These are phyloP conservation scores for Psilopsiagon aurifrons DNA, from an alignment of 2,113 vertebrate species.

Conservation along the genomic window DNA sequence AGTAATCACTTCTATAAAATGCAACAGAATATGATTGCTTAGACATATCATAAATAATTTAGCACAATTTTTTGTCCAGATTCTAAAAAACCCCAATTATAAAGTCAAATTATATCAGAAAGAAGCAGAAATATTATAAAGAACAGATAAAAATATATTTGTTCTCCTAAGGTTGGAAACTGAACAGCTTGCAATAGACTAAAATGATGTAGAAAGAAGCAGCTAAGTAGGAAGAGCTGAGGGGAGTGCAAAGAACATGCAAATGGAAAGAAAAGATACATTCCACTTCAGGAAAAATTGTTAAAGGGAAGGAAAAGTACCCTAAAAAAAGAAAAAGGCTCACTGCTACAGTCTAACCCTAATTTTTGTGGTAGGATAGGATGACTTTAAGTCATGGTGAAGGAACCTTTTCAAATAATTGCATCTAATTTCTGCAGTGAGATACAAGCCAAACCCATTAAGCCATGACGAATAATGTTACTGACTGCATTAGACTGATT, in stretches of 20 bases:
- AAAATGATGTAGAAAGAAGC: not conserved
- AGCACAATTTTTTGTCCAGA: not conserved
- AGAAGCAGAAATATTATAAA: not conserved
- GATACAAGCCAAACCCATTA: not conserved
- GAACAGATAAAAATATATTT: not conserved
- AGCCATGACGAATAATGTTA: not conserved
- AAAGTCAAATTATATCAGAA: not conserved
- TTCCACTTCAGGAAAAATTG: not conserved
- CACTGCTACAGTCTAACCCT: not conserved
- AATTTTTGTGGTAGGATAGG: not conserved
- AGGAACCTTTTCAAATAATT: not conserved
- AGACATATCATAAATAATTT: conserved; percentile 15
- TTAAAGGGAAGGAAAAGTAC: not conserved
- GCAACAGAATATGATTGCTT: conserved; percentile 12
- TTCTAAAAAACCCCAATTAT: not conserved
- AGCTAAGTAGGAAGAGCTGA: not conserved
- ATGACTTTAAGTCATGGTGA: not conserved
- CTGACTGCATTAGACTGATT: not conserved
- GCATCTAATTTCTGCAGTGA: not conserved
- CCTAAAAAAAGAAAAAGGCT: not conserved
- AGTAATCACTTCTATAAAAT: not conserved
- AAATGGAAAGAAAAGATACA: not conserved
- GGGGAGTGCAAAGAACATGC: not conserved
- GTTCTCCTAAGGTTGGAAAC: not conserved
- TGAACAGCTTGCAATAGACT: not conserved